Conservation (phyloP, 1,140 invertebrate genomes). For the Himalopsyche phryganea region DNA sequence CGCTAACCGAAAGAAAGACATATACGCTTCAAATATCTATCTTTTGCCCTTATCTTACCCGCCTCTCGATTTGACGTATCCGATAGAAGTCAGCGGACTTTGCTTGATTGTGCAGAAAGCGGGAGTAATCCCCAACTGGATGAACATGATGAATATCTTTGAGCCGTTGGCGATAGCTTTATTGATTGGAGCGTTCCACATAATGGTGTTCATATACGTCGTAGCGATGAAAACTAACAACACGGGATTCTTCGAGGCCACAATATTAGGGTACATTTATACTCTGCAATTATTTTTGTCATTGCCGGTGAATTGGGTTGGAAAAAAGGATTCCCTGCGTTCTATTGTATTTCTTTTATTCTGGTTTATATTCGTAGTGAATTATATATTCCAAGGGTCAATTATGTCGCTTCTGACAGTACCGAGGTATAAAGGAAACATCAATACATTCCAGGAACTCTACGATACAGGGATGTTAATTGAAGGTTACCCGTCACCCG, state of each 20-base stretch:
- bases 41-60: slow-evolving; percentile 16
- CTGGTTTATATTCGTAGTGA: slow-evolving; percentile 29
- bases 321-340: slow-evolving; percentile 11
- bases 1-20: slow-evolving; percentile 12
- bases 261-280: slow-evolving; percentile 8
- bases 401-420: slow-evolving; percentile 48
- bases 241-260: neutral
- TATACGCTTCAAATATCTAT: slow-evolving; percentile 14
- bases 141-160: slow-evolving; percentile 21
- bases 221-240: slow-evolving; percentile 8
- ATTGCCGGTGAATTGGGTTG: slow-evolving; percentile 14
- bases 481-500: slow-evolving; percentile 46
- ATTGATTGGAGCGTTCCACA: slow-evolving; percentile 6
- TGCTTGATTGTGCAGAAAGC: slow-evolving; percentile 28
- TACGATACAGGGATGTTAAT: slow-evolving; percentile 42
- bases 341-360: slow-evolving; percentile 20
- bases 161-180: slow-evolving; percentile 11
- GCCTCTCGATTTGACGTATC: slow-evolving; percentile 13
- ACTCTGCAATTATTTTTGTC: slow-evolving; percentile 17
- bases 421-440: slow-evolving; percentile 42
- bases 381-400: slow-evolving; percentile 39
- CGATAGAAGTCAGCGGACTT: slow-evolving; percentile 25
- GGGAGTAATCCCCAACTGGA: slow-evolving; percentile 13
- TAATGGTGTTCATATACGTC: slow-evolving; percentile 8
- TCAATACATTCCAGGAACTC: slow-evolving; percentile 47